These are phyloP conservation scores for Dromius quadrimaculatus DNA, from an alignment of 2,888 invertebrate genomes.

Conservation along the genomic window DNA sequence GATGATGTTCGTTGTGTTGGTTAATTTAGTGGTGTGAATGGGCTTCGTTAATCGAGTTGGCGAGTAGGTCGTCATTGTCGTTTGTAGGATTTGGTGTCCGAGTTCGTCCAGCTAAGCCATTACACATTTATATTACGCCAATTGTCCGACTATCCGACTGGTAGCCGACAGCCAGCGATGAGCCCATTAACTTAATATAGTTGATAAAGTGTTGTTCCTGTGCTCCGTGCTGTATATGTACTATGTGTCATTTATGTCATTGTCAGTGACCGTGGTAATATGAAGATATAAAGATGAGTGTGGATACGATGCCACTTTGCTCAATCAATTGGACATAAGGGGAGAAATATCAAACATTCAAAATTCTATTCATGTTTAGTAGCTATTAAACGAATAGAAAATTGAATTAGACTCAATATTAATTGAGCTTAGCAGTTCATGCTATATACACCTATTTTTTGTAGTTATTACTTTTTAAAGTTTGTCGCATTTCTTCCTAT, in stretches of 20 bases:
- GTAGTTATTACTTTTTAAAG: too few species aligned
- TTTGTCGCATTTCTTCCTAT: too few species aligned
- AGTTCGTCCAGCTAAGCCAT: slow-evolving; percentile 1
- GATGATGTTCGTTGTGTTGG: too few species aligned
- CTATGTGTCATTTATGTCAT: slow-evolving; percentile 12
- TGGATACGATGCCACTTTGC: too few species aligned
- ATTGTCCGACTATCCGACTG: slow-evolving; percentile 19
- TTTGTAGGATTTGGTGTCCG: slow-evolving; percentile 25
- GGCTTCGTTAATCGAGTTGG: slow-evolving; percentile 24
- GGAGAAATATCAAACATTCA: too few species aligned
- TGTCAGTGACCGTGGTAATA: slow-evolving; percentile 19
- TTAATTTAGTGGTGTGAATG: slow-evolving; percentile 29
- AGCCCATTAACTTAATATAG: slow-evolving; percentile 41
- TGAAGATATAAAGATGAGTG: too few species aligned
- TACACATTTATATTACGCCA: slow-evolving; percentile 33
- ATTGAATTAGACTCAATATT: too few species aligned
- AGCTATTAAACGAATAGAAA: too few species aligned
- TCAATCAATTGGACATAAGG: too few species aligned
- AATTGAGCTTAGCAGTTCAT: too few species aligned
- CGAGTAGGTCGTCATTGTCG: slow-evolving; percentile 15
- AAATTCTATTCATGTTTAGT: too few species aligned
- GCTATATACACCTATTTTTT: too few species aligned
- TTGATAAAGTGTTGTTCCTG: slow-evolving; percentile 45
- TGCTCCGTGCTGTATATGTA: slow-evolving; percentile 22
- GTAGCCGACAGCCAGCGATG: slow-evolving; percentile 24